These are phyloP conservation scores for Acromyrmex charruanus DNA, from an alignment of 1,140 invertebrate species.

Conservation along the genomic window DNA sequence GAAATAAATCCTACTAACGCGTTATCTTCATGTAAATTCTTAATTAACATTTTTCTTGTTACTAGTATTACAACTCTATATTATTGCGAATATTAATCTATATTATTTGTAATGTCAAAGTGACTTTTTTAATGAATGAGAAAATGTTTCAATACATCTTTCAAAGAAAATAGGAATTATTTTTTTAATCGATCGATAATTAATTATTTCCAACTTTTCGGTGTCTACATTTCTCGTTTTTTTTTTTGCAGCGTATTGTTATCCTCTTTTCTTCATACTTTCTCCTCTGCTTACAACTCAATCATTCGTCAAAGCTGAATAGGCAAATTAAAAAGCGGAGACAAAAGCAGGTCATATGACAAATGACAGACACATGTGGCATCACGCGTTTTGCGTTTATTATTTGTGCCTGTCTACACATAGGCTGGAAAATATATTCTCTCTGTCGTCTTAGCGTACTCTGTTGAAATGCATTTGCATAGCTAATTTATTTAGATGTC, in stretches of 20 bases:
- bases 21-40: not conserved
- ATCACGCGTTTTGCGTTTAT: conserved; percentile 62
- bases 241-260: not conserved
- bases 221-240: not conserved
- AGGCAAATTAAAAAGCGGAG: conserved; percentile 76
- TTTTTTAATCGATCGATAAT: not conserved
- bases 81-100: not conserved
- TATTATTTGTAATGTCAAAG: not conserved
- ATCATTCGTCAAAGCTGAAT: conserved; percentile 70
- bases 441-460: conserved; percentile 16
- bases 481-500: conserved; percentile 31
- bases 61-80: not conserved
- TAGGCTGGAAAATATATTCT: conserved; percentile 45
- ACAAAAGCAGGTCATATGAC: conserved; percentile 77
- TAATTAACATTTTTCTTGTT: not conserved
- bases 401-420: conserved; percentile 60
- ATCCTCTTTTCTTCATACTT: conserved; percentile 55
- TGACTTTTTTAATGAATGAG: not conserved
- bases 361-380: conserved; percentile 77
- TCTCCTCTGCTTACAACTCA: conserved; percentile 40
- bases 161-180: not conserved
- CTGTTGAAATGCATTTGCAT: conserved; percentile 20
- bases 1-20: not conserved
- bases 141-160: not conserved
- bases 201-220: not conserved